Evolutionary conservation across 1,140 invertebrate species (phyloP).

Genomic region (Zaprionus ghesquierei): DNA sequence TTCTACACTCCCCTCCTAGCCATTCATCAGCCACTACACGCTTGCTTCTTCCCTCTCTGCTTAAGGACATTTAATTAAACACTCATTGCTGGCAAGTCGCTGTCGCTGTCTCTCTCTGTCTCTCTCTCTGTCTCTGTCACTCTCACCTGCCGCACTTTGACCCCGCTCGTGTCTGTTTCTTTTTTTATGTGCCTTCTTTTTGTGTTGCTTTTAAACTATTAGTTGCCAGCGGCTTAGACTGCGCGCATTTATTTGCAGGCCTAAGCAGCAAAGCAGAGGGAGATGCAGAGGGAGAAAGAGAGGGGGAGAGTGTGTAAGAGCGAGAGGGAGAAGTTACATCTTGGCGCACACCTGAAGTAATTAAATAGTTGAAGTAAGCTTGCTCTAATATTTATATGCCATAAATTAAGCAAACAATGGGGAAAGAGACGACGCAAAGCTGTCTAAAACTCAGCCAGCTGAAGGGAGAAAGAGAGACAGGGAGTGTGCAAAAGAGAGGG

Average conservation of each 20-base stretch:
- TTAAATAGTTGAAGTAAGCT: constrained; percentile 78
- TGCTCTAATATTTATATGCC: constrained; percentile 76
- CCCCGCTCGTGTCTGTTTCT: not conserved
- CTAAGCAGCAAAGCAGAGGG: not conserved
- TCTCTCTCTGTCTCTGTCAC: not conserved
- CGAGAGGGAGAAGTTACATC: not conserved
- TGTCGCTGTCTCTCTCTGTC: not conserved
- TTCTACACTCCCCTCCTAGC: not conserved
- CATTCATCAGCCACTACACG: not conserved
- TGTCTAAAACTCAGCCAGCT: not conserved
- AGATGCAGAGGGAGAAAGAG: not conserved
- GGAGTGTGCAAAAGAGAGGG: not conserved
- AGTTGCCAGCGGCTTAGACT: constrained; percentile 14
- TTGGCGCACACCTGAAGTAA: constrained; percentile 70
- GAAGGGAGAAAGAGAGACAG: not conserved
- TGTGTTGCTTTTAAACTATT: constrained; percentile 27
- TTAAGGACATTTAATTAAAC: constrained; percentile 44
- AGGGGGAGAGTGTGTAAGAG: not conserved
- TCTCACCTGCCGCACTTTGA: constrained; percentile 5
- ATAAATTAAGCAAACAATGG: constrained; percentile 75
- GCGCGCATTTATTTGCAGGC: constrained; percentile 14
- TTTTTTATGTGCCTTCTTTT: not conserved
- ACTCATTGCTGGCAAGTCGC: constrained; percentile 20
- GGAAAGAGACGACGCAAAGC: constrained; percentile 10
- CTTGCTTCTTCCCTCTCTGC: not conserved